These are phyloP conservation scores for Cartodere bifasciata DNA, from an alignment of 2,888 invertebrate species.

Conservation along the genomic window DNA sequence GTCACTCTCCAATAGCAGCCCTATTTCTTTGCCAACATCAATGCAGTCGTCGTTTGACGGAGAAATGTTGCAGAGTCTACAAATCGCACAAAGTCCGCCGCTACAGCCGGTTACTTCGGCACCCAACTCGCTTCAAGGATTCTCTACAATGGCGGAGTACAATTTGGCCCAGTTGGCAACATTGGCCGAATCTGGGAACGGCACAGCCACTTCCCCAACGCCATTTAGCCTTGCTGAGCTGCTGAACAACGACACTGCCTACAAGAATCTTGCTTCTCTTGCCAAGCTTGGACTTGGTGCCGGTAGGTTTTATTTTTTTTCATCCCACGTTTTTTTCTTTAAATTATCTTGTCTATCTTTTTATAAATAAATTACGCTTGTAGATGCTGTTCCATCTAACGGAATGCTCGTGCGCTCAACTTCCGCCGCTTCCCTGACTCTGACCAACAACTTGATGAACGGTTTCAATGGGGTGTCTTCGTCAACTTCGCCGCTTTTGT, in stretches of 20 bases:
- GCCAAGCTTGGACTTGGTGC: conserved; percentile 68
- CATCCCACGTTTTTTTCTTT: conserved; percentile 17
- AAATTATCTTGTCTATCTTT: conserved; percentile 37
- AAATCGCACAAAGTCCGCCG: conserved; percentile 27
- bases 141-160: conserved; percentile 71
- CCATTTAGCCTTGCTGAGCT: conserved; percentile 66
- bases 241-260: conserved; percentile 65
- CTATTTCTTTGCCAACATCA: conserved; percentile 52
- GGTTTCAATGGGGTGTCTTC: conserved; percentile 46
- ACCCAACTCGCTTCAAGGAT: conserved; percentile 37
- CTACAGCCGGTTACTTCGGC: conserved; percentile 29
- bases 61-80: conserved; percentile 40
- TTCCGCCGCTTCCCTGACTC: conserved; percentile 45
- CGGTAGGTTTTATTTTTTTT: conserved; percentile 36
- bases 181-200: conserved; percentile 54
- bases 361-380: conserved; percentile 16
- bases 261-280: conserved; percentile 79
- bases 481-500: conserved; percentile 48
- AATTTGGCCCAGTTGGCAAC: conserved; percentile 75
- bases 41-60: conserved; percentile 70
- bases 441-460: conserved; percentile 36
- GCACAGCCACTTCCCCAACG: conserved; percentile 35
- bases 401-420: conserved; percentile 44
- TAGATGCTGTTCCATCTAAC: conserved; percentile 32
- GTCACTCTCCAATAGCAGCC: conserved; percentile 54